Evolutionary conservation across 2,113 vertebrate species (phyloP), one percentile per base, ranked within the genome.

Genomic region (Ondatra zibethicus): DNA sequence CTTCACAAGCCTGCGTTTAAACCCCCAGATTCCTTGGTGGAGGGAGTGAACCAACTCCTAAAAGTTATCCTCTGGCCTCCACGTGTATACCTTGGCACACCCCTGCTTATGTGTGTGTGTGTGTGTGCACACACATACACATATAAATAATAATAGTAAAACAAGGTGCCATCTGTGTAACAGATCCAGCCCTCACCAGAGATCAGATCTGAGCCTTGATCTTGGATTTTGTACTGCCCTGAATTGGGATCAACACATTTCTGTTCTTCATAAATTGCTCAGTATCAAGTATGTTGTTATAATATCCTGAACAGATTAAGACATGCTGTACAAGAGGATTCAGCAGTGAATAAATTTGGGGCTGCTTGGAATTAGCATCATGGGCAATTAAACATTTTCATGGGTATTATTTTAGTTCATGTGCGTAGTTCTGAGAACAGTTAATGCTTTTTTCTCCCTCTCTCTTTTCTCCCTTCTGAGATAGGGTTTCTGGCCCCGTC

Each of bases 321-420:
- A 47, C 39, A 47, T 78, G 58, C 21, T 91, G 29, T 82, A 89
- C 39, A 45, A 93, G 72, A 72, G 93, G 55, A 84, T 73, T 94
- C 29, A 91, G 11, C 66, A 91, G 1, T 93, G 66, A 78, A 66
- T 31, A 89, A 65, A 78, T 87, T 81, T 92, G 58, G 39, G n/a
- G 55, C 19, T 94, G n/a, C 45, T 39, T 91, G 73, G 63, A 95
- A 86, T 42, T 95, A 70, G 66, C 23, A 81, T 91, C 45, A 72
- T 94, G 52, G n/a, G 19, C 91, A 65, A 94, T 89, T 92, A 89
- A 94, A 78, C 19, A 7, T 95, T 94, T 95, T 89, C 61, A 81
- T 96, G 76, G 33, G 4, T 39, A 77, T 95, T 72, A 42, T 93
- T 33, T 88, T 93, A 86, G 82, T 92, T 95, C 31, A 47, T 73